A percentile compares a stretch with the other conserved stretches of the same genome.
phyloP scores from a whole-genome alignment of 2,797 vertebrate species.

The Galaxias olidus region DNA sequence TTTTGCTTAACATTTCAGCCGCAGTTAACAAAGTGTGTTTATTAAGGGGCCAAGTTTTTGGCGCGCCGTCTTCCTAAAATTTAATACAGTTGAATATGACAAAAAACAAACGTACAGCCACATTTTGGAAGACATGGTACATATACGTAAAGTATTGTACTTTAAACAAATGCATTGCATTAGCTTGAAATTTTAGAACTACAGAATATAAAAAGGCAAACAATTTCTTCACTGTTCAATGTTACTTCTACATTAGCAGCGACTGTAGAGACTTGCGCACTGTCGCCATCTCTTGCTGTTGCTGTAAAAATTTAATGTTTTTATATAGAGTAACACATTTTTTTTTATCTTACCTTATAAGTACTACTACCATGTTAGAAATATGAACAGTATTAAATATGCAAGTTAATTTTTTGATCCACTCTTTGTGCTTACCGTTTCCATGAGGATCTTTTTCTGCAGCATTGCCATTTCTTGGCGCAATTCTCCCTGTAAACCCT shows the following conservation, averaged over 20 bases:
- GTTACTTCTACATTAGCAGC: conserved; percentile 1
- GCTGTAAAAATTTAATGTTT: conserved; percentile 16
- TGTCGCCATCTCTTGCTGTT: conserved; percentile 31
- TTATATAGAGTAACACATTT: background rate
- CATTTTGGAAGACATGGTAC: no score
- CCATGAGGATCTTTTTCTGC: conserved; percentile 40
- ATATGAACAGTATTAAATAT: background rate
- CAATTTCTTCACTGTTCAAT: background rate
- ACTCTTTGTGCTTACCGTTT: conserved; percentile 15
- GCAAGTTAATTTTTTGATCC: no score
- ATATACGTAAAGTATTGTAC: no score
- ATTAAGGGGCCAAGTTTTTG: no score
- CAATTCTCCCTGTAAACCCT: conserved; percentile 10
- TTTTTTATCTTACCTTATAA: background rate
- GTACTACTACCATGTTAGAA: background rate
- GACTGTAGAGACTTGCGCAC: conserved; percentile 35
- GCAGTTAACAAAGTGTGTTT: no score
- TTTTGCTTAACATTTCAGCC: no score
- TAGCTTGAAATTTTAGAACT: no score
- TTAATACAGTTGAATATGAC: no score
- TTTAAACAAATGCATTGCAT: no score
- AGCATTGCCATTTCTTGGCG: conserved; percentile 37
- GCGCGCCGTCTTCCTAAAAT: no score
- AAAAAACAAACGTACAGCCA: no score
- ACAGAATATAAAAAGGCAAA: no score